Evolutionary conservation across 2,797 vertebrate genomes (phyloP), one percentile per base, ranked within the genome.

Genomic region (Pseudomugil gertrudae): DNA sequence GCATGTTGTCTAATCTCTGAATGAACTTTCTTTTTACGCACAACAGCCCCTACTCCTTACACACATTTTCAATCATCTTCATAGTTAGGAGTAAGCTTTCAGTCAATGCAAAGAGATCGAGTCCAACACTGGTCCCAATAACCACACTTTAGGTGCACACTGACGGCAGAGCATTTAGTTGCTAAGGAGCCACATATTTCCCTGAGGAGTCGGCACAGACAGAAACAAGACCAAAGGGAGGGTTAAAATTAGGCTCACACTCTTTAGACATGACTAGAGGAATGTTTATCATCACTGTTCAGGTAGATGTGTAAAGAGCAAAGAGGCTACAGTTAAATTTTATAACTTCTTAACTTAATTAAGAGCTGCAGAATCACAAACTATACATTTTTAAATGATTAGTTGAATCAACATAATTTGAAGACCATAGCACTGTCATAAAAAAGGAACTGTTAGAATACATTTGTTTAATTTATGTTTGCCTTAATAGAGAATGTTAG

Each of bases 21-120:
- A 70, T 6, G n/a, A 9, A 10, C 55, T 50, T 54, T 78, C 17
- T 57, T 72, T 67, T 63, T 7, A 33, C 21, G 60, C 35, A n/a
- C n/a, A 57, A 19, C 24, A 8, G 1, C 57, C 38, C 4, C 47
- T 14, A 24, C 19, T 33, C 5, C 10, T 0, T 30, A 14, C 40
- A 40, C 10, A 64, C 21, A 21, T 8, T 2, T 27, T 14, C 7
- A 1, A 43, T 58, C n/a, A 17, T 63, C 70, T 53, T 51, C n/a
- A n/a, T 30, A 23, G 15, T 24, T 15, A 36, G 9, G 6, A 9
- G 13, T 32, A 51, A 1, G 6, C 9, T 68, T 43, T 15, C 21
- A 38, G 21, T 26, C 9, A 26, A 26, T 43, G 21, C 17, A 24
- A 7, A 8, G 29, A 53, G 3, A 48, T 50, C 11, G 29, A 27